Evolutionary conservation across 2,113 vertebrate genomes (phyloP), one percentile per base, ranked within the genome.

Genomic region (Brachirus orientalis): DNA sequence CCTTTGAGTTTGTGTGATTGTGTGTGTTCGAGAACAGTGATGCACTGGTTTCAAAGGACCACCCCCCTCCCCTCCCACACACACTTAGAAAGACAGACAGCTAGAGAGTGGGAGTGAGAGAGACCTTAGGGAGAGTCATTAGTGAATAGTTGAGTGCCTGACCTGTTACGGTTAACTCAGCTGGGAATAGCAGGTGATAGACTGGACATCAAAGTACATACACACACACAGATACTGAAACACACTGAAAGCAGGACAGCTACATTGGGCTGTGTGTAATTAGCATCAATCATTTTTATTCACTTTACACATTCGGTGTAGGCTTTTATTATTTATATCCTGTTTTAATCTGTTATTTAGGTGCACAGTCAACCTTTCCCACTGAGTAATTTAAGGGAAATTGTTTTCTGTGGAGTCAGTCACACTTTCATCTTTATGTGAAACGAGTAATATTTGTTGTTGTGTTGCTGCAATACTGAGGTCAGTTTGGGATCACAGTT

Each of bases 101-200:
- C 4, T 4, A 38, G 37, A 38, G 37, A 38, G 37, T 2, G 37
- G 8, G 37, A 38, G 37, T 0, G 37, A 38, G 37, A 38, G 37
- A 38, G 37, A 38, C 61, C 41, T 75, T 20, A 3, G 69, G 54
- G 68, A 53, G 10, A 46, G 37, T 65, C 64, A 77, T 77, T 67
- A 79, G 76, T 69, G 72, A 57, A 43, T 18, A 22, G 40, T 43
- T 56, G 70, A 69, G 59, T 75, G 69, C 48, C 35, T 50, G 46
- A 67, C 61, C 50, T 63, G 45, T 68, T 72, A 6, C 35, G 54
- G 69, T 22, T n/a, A 13, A 22, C 20, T 61, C 71, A 64, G 50
- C 28, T 54, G 69, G 63, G 80, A 47, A 64, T 60, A 56, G 65
- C 41, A 76, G 61, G 79, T 79, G 72, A 80, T 45, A 76, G 85